These are phyloP conservation scores for Mus caroli DNA, from an alignment of 2,797 vertebrate species.

Conservation along the genomic window DNA sequence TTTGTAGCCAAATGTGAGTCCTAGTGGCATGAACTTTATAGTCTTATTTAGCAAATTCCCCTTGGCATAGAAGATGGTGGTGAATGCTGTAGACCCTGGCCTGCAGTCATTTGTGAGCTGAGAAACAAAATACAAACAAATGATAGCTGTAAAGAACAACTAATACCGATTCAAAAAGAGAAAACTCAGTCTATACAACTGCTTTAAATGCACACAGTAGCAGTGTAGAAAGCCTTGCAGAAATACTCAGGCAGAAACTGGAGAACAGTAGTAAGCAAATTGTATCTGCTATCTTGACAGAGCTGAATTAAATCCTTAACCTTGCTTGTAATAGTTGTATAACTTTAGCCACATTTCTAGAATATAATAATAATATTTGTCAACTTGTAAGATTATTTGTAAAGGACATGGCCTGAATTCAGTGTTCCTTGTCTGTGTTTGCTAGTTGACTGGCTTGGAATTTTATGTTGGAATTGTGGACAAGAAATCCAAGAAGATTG, in stretches of 20 bases:
- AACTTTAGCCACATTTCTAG: not conserved
- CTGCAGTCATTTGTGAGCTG: not conserved
- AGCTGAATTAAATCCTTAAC: not conserved
- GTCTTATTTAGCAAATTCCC: not conserved
- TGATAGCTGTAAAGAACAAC: not conserved
- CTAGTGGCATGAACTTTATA: not conserved
- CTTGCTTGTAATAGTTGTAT: constrained; percentile 1
- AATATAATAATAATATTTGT: constrained; percentile 17
- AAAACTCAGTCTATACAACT: constrained; percentile 1
- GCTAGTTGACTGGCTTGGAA: not conserved
- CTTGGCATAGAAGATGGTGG: not conserved
- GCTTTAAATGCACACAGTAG: not conserved
- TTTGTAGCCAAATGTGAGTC: constrained; percentile 49
- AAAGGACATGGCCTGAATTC: constrained; percentile 7
- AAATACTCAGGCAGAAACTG: not conserved
- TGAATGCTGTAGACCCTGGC: not conserved
- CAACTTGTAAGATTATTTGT: not conserved
- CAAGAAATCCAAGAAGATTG: not conserved
- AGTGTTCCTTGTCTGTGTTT: not conserved
- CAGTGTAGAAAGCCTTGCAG: not conserved
- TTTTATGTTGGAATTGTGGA: constrained; percentile 14
- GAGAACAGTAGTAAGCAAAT: not conserved
- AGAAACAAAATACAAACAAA: not conserved
- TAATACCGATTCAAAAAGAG: not conserved
- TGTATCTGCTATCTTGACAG: not conserved